Conservation (phyloP, 2,113 vertebrate genomes). For the Dromas ardeola region DNA sequence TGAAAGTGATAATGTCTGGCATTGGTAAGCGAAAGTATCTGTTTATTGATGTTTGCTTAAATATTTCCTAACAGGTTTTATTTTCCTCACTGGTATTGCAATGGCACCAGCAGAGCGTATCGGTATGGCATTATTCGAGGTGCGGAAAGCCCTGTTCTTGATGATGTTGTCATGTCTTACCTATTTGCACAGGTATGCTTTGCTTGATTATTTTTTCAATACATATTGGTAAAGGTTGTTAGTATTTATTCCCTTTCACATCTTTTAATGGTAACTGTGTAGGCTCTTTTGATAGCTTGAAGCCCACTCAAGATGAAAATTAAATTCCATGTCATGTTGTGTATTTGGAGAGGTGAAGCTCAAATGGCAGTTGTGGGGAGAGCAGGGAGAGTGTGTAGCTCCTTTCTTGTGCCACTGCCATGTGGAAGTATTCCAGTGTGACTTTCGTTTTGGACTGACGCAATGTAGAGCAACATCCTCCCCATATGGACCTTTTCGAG, state of each 20-base stretch:
- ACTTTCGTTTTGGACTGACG: neutral
- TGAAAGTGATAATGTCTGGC: neutral
- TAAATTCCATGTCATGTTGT: neutral
- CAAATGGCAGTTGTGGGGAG: neutral
- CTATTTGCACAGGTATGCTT: constrained; percentile 90
- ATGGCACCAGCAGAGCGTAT: constrained; percentile 80
- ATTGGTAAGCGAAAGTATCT: neutral
- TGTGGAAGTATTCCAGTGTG: neutral
- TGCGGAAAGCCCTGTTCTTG: constrained; percentile 87
- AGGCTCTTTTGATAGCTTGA: neutral
- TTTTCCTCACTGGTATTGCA: constrained; percentile 93
- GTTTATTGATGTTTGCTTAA: neutral
- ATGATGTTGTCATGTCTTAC: constrained; percentile 90
- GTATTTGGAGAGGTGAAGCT: neutral
- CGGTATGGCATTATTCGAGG: constrained; percentile 86
- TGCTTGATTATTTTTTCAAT: neutral
- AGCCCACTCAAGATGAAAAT: neutral
- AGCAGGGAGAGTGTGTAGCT: neutral
- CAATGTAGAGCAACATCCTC: neutral
- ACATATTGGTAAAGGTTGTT: neutral
- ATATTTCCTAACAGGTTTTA: constrained; percentile 82
- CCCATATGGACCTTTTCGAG: neutral
- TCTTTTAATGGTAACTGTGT: neutral
- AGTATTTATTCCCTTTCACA: neutral
- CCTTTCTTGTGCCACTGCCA: neutral